phyloP scores from a whole-genome alignment of 2,888 invertebrate species.

The Pollenia labialis region DNA sequence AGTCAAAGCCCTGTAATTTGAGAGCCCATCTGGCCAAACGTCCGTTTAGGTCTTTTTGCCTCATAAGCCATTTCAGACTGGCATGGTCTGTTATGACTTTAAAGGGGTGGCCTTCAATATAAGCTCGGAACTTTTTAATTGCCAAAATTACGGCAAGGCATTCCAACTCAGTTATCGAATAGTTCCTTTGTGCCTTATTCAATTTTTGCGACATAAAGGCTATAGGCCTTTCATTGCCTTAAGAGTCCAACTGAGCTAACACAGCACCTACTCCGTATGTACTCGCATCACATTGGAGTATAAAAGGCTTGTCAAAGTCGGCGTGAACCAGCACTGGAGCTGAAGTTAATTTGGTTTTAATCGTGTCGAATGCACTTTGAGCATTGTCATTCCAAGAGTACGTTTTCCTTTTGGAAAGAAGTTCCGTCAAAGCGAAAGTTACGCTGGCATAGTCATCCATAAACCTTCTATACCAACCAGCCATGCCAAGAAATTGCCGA shows the following conservation, averaged over 20 bases:
- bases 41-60: conserved; percentile 21
- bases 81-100: conserved; percentile 26
- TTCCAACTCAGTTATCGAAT: conserved; percentile 1
- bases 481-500: conserved; percentile 8
- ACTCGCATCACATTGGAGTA: neutral
- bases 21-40: conserved; percentile 27
- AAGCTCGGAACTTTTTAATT: neutral
- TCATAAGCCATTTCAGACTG: neutral
- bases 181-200: conserved; percentile 2
- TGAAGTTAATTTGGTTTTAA: neutral
- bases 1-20: conserved; percentile 19
- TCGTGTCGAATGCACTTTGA: neutral
- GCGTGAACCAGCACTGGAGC: neutral
- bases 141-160: neutral
- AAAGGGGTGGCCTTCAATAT: neutral
- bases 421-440: neutral
- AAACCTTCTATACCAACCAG: conserved; percentile 3
- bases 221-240: no score
- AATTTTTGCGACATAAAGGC: neutral
- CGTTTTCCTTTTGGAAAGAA: neutral
- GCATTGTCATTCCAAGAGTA: neutral
- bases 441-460: neutral
- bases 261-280: neutral
- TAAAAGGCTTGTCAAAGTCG: neutral
- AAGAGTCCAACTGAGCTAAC: neutral